Evolutionary conservation across 2,888 invertebrate genomes (phyloP), one percentile per base, ranked within the genome.

Genomic region (Chorisops tibialis): DNA sequence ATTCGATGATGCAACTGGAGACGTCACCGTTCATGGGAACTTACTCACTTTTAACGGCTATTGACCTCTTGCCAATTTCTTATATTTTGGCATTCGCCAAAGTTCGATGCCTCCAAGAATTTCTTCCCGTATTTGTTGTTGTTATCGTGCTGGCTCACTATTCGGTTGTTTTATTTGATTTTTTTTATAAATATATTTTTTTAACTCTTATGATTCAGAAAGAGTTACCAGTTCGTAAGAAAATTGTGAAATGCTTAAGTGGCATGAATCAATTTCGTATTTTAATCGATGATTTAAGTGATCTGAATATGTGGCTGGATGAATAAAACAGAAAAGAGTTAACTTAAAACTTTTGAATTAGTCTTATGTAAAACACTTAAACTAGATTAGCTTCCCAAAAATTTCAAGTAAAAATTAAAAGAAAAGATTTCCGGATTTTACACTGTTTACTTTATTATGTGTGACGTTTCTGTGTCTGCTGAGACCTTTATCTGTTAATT

Each of bases 21-120:
- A 64, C 64, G 64, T 64, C 64, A 64, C 39, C 41, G 9, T 7
- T 16, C 56, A 49, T 56, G 56, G 60, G 59, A 64, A 59, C 59
- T 52, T 62, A 64, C 52, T 62, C 62, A 64, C 60, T 64, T 64
- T 64, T 64, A 60, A 62, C 62, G 64, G 64, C 59, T 62, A 60
- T 62, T 62, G 62, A 64, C 59, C 64, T 47, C 38, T 21, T 24
- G 11, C 38, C 43, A 43, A 37, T 48, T 19, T 56, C 24, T 52
- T 45, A 48, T 64, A 59, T 64, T 64, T 64, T 64, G 64, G 64
- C 59, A 56, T 14, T 59, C 60, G 49, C 37, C 49, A 54, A 47
- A 62, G 64, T 64, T 64, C 61, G 52, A 51, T 52, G 61, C 35
- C 61, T 51, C 24, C 37, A 19, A 16, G 21, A 47, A 47, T 30